A percentile compares a stretch with the other conserved stretches of the same genome.
phyloP scores from a whole-genome alignment of 2,888 invertebrate species.

The Cancer borealis region DNA sequence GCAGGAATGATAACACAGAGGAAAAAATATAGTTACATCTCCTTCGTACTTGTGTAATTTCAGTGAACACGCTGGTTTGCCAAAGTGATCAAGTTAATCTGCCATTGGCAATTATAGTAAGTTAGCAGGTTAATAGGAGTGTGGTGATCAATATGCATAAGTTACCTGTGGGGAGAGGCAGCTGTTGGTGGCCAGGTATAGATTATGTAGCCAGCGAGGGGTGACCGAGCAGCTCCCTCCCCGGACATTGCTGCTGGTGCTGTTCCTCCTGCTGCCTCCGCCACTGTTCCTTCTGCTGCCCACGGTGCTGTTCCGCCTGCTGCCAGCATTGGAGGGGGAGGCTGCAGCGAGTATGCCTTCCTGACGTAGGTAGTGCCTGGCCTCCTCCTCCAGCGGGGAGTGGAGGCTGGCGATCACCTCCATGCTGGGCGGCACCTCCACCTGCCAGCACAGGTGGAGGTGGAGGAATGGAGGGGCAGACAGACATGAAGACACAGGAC shows the following conservation, averaged over 20 bases:
- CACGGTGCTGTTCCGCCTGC: conserved; percentile 41
- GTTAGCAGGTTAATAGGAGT: neutral
- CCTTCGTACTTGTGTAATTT: too few species aligned
- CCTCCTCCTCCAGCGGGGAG: conserved; percentile 58
- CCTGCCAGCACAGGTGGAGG: neutral
- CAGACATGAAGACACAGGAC: neutral
- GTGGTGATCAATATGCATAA: neutral
- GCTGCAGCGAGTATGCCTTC: neutral
- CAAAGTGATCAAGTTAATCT: neutral
- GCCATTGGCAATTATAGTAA: neutral
- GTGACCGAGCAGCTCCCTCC: neutral
- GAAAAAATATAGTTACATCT: too few species aligned
- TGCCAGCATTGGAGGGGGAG: conserved; percentile 21
- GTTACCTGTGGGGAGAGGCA: conserved; percentile 63
- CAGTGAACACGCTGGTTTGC: too few species aligned
- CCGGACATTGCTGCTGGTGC: conserved; percentile 30
- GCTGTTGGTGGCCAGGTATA: conserved; percentile 66
- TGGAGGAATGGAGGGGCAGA: neutral
- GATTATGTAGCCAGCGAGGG: conserved; percentile 62
- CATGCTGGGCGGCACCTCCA: conserved; percentile 62
- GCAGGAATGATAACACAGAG: too few species aligned
- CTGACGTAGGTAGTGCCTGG: conserved; percentile 55
- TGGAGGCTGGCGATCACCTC: conserved; percentile 60
- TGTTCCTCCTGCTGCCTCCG: neutral
- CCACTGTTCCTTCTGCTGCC: conserved; percentile 16